phyloP scores from a whole-genome alignment of 2,888 invertebrate genomes.

The Periphyllus acericola region DNA sequence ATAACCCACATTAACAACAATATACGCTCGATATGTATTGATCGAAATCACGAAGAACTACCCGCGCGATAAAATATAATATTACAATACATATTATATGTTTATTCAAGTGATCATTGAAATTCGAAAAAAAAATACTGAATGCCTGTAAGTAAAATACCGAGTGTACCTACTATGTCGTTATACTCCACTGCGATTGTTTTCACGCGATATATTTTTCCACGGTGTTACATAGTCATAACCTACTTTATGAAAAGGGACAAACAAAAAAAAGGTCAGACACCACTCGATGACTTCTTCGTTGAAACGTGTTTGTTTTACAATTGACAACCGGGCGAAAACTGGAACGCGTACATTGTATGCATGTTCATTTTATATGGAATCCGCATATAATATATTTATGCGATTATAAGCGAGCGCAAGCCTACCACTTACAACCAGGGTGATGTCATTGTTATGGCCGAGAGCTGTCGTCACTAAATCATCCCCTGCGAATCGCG shows the following conservation, averaged over 20 bases:
- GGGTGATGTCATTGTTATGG: conserved; percentile 43
- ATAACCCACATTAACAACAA: neutral
- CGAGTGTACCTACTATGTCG: neutral
- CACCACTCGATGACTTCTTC: conserved; percentile 49
- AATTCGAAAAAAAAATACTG: too few relatives aligned
- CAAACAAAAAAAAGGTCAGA: neutral
- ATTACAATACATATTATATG: neutral
- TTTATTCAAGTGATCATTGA: too few relatives aligned
- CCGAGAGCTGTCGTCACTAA: conserved; percentile 57
- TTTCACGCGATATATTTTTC: neutral
- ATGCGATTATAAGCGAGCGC: conserved; percentile 49
- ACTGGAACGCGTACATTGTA: conserved; percentile 21
- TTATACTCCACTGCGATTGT: neutral
- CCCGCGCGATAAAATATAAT: too few relatives aligned
- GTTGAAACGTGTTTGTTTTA: conserved; percentile 56
- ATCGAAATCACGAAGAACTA: neutral
- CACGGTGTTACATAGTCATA: conserved; percentile 15
- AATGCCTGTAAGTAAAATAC: neutral
- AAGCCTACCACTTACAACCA: conserved; percentile 36
- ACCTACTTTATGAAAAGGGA: conserved; percentile 29
- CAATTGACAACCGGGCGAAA: conserved; percentile 20
- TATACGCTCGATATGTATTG: neutral
- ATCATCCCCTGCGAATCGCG: conserved; percentile 55
- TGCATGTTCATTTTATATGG: neutral
- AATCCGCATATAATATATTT: conserved; percentile 43